A percentile compares a stretch with the other conserved stretches of the same genome.
Evolutionary conservation across 2,113 vertebrate genomes (phyloP).

Genomic region (Pelmatolapia mariae): DNA sequence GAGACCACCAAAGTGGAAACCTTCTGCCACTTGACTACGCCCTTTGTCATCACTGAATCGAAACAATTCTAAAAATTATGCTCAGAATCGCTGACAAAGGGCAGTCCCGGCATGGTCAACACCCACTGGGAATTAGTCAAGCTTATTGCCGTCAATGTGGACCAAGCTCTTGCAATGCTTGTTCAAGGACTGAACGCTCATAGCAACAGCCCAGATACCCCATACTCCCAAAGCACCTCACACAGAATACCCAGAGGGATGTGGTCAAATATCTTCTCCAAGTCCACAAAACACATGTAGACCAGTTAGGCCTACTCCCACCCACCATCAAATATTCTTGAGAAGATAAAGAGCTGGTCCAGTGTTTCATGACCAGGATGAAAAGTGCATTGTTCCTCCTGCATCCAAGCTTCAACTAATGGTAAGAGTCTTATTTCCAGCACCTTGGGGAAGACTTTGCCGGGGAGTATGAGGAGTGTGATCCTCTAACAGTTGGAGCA

Average conservation of each 20-base stretch:
- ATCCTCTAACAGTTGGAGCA: fast-evolving
- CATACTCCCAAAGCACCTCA: neutral
- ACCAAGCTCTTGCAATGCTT: neutral
- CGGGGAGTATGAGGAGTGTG: neutral
- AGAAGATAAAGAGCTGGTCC: neutral
- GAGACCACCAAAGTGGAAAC: neutral
- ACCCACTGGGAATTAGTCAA: neutral
- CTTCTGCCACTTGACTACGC: neutral
- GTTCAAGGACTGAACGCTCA: neutral
- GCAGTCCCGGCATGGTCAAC: neutral
- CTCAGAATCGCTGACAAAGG: neutral
- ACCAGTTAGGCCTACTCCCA: neutral
- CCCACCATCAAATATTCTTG: neutral
- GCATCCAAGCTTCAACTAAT: neutral
- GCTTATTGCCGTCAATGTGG: neutral
- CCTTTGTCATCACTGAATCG: neutral
- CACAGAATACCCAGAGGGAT: neutral
- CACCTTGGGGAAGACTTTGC: neutral
- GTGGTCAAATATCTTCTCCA: neutral
- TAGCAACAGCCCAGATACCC: neutral
- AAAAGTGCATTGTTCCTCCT: neutral
- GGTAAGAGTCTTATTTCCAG: neutral
- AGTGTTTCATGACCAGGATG: neutral
- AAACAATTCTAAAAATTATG: neutral
- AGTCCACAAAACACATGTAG: neutral